These are phyloP conservation scores for Misgurnus anguillicaudatus DNA, from an alignment of 2,113 vertebrate species.

Conservation along the genomic window DNA sequence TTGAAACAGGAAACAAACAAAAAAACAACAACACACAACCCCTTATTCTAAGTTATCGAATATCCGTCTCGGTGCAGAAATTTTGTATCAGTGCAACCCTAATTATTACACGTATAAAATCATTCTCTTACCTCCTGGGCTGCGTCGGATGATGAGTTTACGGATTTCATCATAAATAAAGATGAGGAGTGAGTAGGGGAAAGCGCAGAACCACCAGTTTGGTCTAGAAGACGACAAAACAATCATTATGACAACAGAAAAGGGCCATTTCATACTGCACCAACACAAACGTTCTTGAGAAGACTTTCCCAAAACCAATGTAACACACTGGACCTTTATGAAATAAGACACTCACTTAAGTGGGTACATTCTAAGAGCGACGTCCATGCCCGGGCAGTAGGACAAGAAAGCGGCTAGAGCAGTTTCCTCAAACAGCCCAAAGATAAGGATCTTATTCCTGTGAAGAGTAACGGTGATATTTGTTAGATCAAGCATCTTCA, in stretches of 20 bases:
- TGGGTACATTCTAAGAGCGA: conserved; percentile 81
- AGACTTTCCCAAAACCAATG: no score
- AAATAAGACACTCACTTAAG: conserved; percentile 71
- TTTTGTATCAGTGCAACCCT: no score
- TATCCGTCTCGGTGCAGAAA: no score
- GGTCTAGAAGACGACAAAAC: conserved; percentile 62
- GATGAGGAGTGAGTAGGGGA: conserved; percentile 82
- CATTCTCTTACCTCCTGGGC: conserved; percentile 76
- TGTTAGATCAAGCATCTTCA: not conserved
- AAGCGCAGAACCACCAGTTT: conserved; percentile 84
- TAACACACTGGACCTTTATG: no score
- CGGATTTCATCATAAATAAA: conserved; percentile 85
- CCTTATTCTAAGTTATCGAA: no score
- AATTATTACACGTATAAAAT: no score
- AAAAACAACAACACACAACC: no score
- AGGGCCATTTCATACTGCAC: not conserved
- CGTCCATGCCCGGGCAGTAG: conserved; percentile 82
- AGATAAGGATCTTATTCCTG: conserved; percentile 83
- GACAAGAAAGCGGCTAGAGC: conserved; percentile 82
- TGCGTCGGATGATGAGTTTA: conserved; percentile 81
- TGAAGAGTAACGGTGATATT: conserved; percentile 11
- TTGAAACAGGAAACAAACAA: no score
- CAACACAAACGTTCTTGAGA: no score
- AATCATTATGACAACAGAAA: not conserved
- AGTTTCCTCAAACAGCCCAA: conserved; percentile 80